Evolutionary conservation across 2,113 vertebrate genomes (phyloP), one percentile per base, ranked within the genome.

Genomic region (Pachypanchax playfairii): DNA sequence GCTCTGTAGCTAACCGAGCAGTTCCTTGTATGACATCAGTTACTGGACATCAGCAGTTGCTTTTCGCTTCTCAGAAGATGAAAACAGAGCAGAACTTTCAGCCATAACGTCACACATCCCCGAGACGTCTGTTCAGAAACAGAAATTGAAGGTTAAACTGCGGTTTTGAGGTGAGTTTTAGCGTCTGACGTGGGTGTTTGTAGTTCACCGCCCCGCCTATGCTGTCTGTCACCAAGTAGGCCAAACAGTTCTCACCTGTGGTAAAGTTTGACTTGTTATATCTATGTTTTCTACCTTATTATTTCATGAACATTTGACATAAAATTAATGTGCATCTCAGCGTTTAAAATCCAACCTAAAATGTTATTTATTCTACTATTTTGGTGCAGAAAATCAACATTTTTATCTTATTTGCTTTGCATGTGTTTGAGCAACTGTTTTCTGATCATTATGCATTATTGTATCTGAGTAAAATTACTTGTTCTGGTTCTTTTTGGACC

Each of bases 101-200:
- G 20, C 1, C 3, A 1, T 10, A 17, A 29, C 6, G 4, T 25
- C 6, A 1, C 0, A 25, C 9, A 20, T 25, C 8, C 4, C 0
- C 13, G 13, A 1, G 6, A 18, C 9, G 10, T 15, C 26, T 54
- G 42, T 29, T n/a, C 20, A 18, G 7, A 13, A 25, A 3, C 26
- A 5, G 2, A 9, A 6, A 10, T 46, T 4, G 33, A 20, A 18
- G 18, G 2, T 38, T 5, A 47, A 42, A 21, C 3, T 14, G 22
- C 0, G 18, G 20, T 11, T 6, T 31, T 61, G 21, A 9, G 85
- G 85, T 87, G 60, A 75, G 85, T 85, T 64, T n/a, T 6, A 17
- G n/a, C 29, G 9, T 24, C 1, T 9, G 0, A 17, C 18, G 4
- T 13, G 2, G 22, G 5, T 9, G 5, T 57, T 24, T 9, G 0